Evolutionary conservation across 2,888 invertebrate species (phyloP), one percentile per base, ranked within the genome.

Genomic region (Limenitis arthemis): DNA sequence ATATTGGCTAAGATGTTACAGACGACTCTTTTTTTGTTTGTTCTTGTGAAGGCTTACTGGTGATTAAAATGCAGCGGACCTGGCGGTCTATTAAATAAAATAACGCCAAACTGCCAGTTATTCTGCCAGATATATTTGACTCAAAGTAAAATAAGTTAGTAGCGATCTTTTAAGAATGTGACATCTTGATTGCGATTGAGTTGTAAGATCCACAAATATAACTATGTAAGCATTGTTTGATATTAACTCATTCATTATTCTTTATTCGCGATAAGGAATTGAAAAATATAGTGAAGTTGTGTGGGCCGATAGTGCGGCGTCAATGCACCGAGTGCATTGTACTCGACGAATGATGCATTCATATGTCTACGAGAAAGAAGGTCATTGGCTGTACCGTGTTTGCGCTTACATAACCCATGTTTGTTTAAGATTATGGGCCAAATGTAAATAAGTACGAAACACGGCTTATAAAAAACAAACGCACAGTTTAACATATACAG

Each of bases 261-360:
- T 71, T 71, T 69, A 70, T 70, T 69, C 44, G 55, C 61, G 76
- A 77, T 79, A 76, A 73, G 61, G 57, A 63, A 55, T 61, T 67
- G 56, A 59, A 64, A 65, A 72, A 74, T 75, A 77, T 73, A 75
- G 74, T 68, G 69, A 74, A 69, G 70, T 68, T 75, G 79, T 79
- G 80, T 79, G 80, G 79, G 75, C 76, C 54, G 81, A 80, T 81
- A 79, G 70, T 65, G 63, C 61, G 64, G 65, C 71, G 75, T 70
- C 72, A 72, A 69, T 71, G 74, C 72, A 69, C 71, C 65, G 75
- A 63, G 84, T 77, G 79, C 82, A 79, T 79, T 73, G 82, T 69
- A 74, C 80, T 66, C 67, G 47, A 60, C 74, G 68, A 75, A 74
- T 77, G 79, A 77, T 78, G 81, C 78, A 81, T 79, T 81, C 77